phyloP scores from a whole-genome alignment of 2,888 invertebrate species.

The Tiliacea citrago region DNA sequence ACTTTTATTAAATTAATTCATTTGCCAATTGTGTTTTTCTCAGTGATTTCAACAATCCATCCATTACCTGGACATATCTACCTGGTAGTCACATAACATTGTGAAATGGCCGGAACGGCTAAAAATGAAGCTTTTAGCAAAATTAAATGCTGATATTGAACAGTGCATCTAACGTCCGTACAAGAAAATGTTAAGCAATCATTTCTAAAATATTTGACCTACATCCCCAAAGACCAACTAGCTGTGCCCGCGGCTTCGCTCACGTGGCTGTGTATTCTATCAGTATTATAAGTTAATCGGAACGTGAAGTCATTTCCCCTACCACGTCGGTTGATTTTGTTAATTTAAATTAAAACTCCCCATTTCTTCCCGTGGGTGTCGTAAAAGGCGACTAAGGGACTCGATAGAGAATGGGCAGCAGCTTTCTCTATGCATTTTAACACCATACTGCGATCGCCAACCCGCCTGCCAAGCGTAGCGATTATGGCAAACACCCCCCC shows the following conservation, averaged over 20 bases:
- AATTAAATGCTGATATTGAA: slow-evolving; percentile 43
- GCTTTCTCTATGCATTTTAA: no score
- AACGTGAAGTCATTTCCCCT: no score
- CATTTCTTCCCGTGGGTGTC: no score
- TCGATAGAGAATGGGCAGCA: no score
- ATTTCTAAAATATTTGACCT: slow-evolving; percentile 31
- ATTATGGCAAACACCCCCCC: no score
- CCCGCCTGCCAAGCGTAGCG: no score
- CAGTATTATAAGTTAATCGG: neutral
- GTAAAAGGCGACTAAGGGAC: no score
- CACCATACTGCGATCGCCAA: no score
- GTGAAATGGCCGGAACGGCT: slow-evolving; percentile 8
- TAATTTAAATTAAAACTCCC: no score
- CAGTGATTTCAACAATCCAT: slow-evolving; percentile 3
- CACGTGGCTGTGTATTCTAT: neutral
- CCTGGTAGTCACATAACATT: slow-evolving; percentile 15
- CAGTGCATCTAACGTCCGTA: slow-evolving; percentile 19
- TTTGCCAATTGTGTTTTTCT: slow-evolving; percentile 20
- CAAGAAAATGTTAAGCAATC: slow-evolving; percentile 13
- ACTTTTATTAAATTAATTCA: slow-evolving; percentile 38
- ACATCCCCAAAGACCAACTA: neutral
- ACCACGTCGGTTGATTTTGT: no score
- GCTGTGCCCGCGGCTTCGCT: no score
- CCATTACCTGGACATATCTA: neutral
- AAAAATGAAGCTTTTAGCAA: slow-evolving; percentile 40